Evolutionary conservation across 2,113 vertebrate genomes (phyloP).

Genomic region (Galeopterus variegatus): DNA sequence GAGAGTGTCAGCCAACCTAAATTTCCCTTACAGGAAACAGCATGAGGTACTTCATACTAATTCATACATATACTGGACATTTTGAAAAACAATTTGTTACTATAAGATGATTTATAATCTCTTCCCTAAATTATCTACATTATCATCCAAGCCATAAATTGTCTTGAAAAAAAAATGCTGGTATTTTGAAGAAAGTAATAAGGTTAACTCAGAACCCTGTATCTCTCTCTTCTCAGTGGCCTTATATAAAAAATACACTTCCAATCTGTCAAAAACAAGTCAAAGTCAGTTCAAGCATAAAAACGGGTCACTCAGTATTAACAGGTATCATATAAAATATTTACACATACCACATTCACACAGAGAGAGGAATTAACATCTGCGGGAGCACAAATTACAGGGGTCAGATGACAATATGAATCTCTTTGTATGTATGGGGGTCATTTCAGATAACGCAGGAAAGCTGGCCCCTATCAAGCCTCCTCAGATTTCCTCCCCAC

Average conservation of each 20-base stretch:
- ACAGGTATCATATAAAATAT: background rate
- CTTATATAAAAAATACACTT: background rate
- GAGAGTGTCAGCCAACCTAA: background rate
- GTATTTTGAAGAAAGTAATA: slow-evolving; percentile 22
- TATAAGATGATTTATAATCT: background rate
- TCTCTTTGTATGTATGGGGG: background rate
- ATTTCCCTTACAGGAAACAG: background rate
- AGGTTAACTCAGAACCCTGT: background rate
- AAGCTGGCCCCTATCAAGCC: background rate
- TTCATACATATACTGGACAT: background rate
- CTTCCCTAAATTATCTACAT: background rate
- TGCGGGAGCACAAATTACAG: background rate
- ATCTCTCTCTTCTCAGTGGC: background rate
- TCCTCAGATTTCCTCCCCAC: background rate
- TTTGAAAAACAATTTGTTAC: slow-evolving; percentile 12
- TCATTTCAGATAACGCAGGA: background rate
- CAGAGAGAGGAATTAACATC: background rate
- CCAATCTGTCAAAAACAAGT: background rate
- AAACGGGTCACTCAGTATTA: background rate
- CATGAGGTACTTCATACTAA: no score
- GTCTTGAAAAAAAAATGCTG: background rate
- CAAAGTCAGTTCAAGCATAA: background rate
- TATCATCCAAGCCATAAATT: background rate
- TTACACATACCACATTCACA: background rate
- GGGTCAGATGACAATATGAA: background rate